Percentiles rank a stretch among this genome's conserved stretches.
Conservation (phyloP, 2,113 vertebrate genomes). For the Pelvicachromis taeniatus region DNA sequence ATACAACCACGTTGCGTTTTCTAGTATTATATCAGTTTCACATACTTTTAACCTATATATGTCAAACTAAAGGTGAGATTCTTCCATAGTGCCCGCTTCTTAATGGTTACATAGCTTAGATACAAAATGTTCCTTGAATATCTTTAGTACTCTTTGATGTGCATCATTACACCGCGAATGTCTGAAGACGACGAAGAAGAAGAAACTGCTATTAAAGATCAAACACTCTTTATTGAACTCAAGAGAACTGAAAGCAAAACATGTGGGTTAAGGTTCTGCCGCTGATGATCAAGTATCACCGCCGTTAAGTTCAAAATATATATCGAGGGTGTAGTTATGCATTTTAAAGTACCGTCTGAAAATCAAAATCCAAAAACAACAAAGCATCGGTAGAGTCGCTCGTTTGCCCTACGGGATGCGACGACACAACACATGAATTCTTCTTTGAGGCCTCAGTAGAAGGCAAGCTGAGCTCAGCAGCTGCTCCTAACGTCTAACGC, state of each 20-base stretch:
- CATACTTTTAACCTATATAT: neutral
- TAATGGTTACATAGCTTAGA: neutral
- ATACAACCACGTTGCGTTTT: too few species aligned
- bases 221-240: slow-evolving; percentile 70
- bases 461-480: slow-evolving; percentile 34
- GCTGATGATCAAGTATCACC: slow-evolving; percentile 12
- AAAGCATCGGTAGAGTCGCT: neutral
- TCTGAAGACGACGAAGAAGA: neutral
- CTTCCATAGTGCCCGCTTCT: neutral
- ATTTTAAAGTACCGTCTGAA: neutral
- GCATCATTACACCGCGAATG: neutral
- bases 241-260: slow-evolving; percentile 50
- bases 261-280: slow-evolving; percentile 30
- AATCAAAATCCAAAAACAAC: neutral
- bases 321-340: neutral
- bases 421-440: neutral
- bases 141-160: neutral
- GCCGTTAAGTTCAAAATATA: neutral
- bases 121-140: neutral
- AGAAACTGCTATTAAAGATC: slow-evolving; percentile 33
- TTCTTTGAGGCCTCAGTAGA: slow-evolving; percentile 49
- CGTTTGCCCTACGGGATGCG: neutral
- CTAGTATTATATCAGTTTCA: neutral
- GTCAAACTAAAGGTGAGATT: neutral
- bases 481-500: neutral